phyloP scores from a whole-genome alignment of 2,113 vertebrate genomes.

The Numida meleagris region DNA sequence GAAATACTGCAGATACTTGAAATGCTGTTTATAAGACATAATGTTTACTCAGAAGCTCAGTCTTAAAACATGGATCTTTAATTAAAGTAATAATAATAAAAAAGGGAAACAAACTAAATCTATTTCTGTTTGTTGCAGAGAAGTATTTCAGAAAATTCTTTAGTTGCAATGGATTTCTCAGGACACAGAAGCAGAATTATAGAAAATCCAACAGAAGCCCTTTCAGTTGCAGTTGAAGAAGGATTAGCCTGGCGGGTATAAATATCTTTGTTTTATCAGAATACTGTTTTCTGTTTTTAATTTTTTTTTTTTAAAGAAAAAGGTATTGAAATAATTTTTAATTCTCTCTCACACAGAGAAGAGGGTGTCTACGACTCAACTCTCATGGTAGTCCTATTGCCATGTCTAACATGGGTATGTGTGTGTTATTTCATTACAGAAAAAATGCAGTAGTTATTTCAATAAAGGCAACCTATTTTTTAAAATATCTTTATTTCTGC shows the following conservation, averaged over 20 bases:
- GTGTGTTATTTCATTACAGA: neutral
- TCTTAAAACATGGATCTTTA: neutral
- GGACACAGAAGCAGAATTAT: conserved; percentile 93
- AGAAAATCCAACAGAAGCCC: conserved; percentile 94
- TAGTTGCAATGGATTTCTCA: conserved; percentile 99
- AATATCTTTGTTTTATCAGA: conserved; percentile 23
- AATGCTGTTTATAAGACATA: neutral
- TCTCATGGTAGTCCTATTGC: conserved; percentile 87
- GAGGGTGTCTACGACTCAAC: conserved; percentile 90
- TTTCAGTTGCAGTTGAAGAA: conserved; percentile 95
- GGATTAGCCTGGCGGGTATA: conserved; percentile 95
- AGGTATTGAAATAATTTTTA: conserved; percentile 38
- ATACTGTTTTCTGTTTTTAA: neutral
- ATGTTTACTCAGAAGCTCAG: neutral
- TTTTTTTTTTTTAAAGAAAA: neutral
- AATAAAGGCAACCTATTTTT: neutral
- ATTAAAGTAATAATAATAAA: neutral
- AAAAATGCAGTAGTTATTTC: neutral
- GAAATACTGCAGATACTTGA: conserved; percentile 6
- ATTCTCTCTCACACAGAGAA: conserved; percentile 81
- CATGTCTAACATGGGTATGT: conserved; percentile 84
- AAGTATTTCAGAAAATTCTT: conserved; percentile 96
- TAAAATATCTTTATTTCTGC: conserved; percentile 26
- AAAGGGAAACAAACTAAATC: neutral
- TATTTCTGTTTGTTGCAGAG: conserved; percentile 81